Percentiles rank a stretch among this genome's conserved stretches.
phyloP scores from a whole-genome alignment of 1,140 invertebrate genomes.

The Pogonus chalceus region DNA sequence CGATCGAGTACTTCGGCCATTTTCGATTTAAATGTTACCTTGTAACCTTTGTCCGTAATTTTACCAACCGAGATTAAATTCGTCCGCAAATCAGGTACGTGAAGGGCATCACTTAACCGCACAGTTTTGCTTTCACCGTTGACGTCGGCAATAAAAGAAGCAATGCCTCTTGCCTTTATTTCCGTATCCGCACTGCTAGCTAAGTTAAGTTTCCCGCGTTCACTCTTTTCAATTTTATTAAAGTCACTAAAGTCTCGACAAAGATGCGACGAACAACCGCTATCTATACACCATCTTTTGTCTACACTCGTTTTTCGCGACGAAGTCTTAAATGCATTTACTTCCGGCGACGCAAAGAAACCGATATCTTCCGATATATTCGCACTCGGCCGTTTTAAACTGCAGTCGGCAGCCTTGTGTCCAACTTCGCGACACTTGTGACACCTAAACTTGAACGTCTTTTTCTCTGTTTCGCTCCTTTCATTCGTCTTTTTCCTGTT shows the following conservation, averaged over 20 bases:
- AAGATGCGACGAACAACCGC: conserved; percentile 17
- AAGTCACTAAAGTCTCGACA: conserved; percentile 10
- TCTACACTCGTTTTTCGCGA: not conserved
- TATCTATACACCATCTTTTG: conserved; percentile 17
- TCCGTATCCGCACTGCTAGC: conserved; percentile 13
- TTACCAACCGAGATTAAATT: conserved; percentile 24
- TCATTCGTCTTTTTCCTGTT: not conserved
- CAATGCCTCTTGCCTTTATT: conserved; percentile 14
- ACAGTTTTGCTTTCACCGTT: conserved; percentile 11
- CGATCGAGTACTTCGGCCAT: conserved; percentile 12
- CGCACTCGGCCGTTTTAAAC: not conserved
- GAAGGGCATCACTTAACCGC: conserved; percentile 18
- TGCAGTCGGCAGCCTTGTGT: conserved; percentile 13
- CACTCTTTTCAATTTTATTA: not conserved
- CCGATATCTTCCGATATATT: not conserved
- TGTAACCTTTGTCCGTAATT: conserved; percentile 18
- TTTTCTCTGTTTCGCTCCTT: conserved; percentile 10
- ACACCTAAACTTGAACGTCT: conserved; percentile 10
- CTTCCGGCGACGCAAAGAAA: not conserved
- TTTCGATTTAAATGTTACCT: conserved; percentile 19
- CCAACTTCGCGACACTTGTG: conserved; percentile 13
- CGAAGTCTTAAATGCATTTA: too few relatives aligned
- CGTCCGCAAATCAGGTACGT: conserved; percentile 21
- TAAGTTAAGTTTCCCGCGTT: conserved; percentile 10
- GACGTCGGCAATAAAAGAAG: conserved; percentile 7